phyloP scores from a whole-genome alignment of 2,797 vertebrate species.

The Chrosomus eos region DNA sequence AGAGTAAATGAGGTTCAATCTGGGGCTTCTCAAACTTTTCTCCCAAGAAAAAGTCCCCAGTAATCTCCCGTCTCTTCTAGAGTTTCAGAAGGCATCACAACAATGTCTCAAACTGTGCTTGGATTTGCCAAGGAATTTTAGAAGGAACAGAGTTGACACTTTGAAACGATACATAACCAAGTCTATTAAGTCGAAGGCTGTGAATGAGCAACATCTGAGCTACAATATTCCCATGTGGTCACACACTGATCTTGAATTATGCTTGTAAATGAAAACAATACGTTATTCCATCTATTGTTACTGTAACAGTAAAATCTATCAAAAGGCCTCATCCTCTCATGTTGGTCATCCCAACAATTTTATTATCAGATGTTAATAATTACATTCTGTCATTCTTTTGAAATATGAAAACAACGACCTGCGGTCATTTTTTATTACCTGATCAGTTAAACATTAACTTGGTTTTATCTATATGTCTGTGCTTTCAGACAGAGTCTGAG shows the following conservation, averaged over 20 bases:
- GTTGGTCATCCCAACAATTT: not conserved
- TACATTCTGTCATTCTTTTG: constrained; percentile 53
- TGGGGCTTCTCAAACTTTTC: not conserved
- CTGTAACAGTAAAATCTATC: not conserved
- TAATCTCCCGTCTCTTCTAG: not conserved
- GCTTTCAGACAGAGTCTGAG: constrained; percentile 62
- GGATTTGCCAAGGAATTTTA: constrained; percentile 1
- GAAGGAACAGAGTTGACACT: not conserved
- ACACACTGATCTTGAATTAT: not conserved
- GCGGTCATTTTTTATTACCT: constrained; percentile 36
- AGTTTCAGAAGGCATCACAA: constrained; percentile 11
- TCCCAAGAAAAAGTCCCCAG: not conserved
- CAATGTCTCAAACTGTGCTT: constrained; percentile 2
- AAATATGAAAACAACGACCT: constrained; percentile 63
- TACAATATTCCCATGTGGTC: not conserved
- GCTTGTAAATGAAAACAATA: not conserved
- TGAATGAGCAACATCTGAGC: not conserved
- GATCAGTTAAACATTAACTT: constrained; percentile 76
- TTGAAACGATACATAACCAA: not conserved
- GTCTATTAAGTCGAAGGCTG: not conserved
- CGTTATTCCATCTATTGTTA: not conserved
- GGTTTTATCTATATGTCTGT: constrained; percentile 56
- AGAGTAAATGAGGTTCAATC: not conserved
- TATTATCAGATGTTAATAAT: constrained; percentile 58
- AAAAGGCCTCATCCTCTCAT: not conserved